Evolutionary conservation across 2,797 vertebrate genomes (phyloP).

Genomic region (Macroramphosus scolopax): DNA sequence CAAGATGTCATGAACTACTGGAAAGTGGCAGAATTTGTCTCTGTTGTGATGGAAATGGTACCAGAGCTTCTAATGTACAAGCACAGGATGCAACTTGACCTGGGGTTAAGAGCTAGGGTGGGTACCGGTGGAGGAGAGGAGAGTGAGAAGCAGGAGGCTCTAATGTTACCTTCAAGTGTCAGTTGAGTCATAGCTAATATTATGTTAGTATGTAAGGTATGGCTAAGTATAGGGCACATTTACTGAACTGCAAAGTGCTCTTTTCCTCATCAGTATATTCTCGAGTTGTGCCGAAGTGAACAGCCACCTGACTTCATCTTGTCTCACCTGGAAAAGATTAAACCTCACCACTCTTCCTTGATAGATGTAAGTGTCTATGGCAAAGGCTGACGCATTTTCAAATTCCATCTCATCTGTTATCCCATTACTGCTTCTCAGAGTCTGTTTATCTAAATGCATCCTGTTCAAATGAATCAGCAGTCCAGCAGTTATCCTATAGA

Average conservation of each 20-base stretch:
- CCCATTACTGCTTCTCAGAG: too few species aligned
- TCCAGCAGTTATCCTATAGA: not conserved
- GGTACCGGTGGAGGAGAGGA: too few species aligned
- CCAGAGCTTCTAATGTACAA: conserved; percentile 79
- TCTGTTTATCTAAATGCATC: too few species aligned
- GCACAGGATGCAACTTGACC: conserved; percentile 76
- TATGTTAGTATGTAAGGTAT: too few species aligned
- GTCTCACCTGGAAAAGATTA: conserved; percentile 56
- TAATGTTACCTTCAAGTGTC: too few species aligned
- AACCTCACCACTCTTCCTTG: not conserved
- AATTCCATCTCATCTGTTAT: too few species aligned
- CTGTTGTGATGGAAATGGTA: conserved; percentile 66
- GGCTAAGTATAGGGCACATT: too few species aligned
- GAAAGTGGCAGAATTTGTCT: conserved; percentile 79
- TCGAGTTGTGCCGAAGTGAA: conserved; percentile 63
- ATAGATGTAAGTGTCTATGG: conserved; percentile 14
- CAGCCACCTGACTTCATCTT: conserved; percentile 36
- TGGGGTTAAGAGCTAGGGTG: conserved; percentile 83
- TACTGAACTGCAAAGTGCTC: too few species aligned
- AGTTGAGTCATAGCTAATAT: too few species aligned
- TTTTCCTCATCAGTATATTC: conserved; percentile 62
- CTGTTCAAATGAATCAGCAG: not conserved
- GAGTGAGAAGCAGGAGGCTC: too few species aligned
- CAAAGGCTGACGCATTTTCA: too few species aligned
- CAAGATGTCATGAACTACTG: conserved; percentile 72